A percentile compares a stretch with the other conserved stretches of the same genome.
Evolutionary conservation across 2,113 vertebrate species (phyloP).

Genomic region (Centropus unirufus): DNA sequence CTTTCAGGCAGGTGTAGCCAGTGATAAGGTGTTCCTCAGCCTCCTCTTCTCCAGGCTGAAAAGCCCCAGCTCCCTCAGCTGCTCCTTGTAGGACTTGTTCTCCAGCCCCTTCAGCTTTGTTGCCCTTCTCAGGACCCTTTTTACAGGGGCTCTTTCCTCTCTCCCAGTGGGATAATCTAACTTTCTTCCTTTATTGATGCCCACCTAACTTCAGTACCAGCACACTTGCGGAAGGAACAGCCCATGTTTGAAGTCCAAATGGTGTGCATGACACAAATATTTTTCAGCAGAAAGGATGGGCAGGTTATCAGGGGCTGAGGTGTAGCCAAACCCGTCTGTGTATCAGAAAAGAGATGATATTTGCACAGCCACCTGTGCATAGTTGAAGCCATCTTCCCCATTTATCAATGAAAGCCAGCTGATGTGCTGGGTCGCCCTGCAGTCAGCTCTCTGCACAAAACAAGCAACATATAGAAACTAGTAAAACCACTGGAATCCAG

Average conservation of each 20-base stretch:
- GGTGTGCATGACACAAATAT: background rate
- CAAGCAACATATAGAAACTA: background rate
- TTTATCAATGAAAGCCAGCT: background rate
- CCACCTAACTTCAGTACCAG: background rate
- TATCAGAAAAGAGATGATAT: background rate
- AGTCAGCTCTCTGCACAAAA: background rate
- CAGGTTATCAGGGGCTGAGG: background rate
- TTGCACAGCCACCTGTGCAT: background rate
- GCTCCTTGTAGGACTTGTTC: too few relatives aligned
- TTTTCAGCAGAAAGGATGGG: background rate
- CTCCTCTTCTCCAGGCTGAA: too few relatives aligned
- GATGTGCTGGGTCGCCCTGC: background rate
- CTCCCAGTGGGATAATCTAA: background rate
- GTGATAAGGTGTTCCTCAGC: too few relatives aligned
- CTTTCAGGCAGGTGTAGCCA: too few relatives aligned
- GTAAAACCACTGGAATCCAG: background rate
- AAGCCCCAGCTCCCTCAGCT: too few relatives aligned
- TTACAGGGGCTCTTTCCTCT: background rate
- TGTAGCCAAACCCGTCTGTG: background rate
- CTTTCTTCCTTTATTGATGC: background rate
- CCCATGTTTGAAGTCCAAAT: background rate
- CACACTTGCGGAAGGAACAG: fast-evolving
- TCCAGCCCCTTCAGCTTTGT: too few relatives aligned
- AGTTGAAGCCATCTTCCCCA: background rate
- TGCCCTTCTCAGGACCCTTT: too few relatives aligned